Conservation (phyloP, 2,888 invertebrate species). For the Watsonalla cultraria region DNA sequence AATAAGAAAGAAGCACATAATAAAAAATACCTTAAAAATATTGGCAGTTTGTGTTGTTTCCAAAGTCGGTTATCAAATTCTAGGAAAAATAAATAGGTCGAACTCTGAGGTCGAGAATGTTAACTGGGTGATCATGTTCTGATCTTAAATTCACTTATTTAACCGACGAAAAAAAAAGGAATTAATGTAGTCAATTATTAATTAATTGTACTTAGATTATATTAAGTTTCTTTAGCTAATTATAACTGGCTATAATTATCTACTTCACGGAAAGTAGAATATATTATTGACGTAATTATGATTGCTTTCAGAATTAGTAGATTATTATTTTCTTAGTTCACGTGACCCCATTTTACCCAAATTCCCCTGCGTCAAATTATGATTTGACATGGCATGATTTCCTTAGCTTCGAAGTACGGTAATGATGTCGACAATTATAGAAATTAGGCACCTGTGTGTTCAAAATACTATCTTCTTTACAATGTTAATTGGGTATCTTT, state of each 20-base stretch:
- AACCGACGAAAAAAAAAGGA: too few relatives aligned
- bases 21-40: not conserved
- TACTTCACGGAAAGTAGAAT: conserved; percentile 19
- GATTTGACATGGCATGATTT: not conserved
- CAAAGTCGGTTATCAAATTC: not conserved
- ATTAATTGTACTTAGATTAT: too few relatives aligned
- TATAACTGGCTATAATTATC: too few relatives aligned
- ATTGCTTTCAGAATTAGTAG: conserved; percentile 49
- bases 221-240: too few relatives aligned
- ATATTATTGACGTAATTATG: too few relatives aligned
- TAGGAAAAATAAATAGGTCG: not conserved
- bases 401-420: not conserved
- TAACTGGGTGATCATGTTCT: too few relatives aligned
- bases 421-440: not conserved
- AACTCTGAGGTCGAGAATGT: not conserved
- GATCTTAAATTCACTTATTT: too few relatives aligned
- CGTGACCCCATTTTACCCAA: conserved; percentile 51
- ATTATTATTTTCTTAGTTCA: conserved; percentile 55
- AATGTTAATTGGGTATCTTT: too few relatives aligned
- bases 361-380: conserved; percentile 8
- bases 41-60: not conserved
- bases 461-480: too few relatives aligned
- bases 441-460: not conserved
- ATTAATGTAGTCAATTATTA: too few relatives aligned
- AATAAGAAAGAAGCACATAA: too few relatives aligned